Percentiles rank a stretch among this genome's conserved stretches.
These are phyloP conservation scores for Garrulus glandarius DNA, from an alignment of 2,797 vertebrate genomes.

Conservation along the genomic window DNA sequence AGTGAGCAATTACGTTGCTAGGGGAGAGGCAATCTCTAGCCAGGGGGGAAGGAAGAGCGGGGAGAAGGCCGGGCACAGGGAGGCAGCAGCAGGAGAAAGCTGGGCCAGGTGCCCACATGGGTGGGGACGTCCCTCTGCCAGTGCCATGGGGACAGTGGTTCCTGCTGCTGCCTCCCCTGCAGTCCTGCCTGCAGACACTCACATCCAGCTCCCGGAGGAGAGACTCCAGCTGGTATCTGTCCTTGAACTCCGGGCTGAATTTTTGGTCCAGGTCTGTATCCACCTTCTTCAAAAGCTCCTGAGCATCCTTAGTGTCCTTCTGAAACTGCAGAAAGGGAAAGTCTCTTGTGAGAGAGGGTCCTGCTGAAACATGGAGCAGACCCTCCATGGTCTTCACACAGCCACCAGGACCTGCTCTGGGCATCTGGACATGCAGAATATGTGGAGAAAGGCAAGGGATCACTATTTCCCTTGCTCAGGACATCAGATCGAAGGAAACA, in stretches of 20 bases:
- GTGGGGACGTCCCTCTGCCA: not conserved
- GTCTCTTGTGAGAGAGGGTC: not conserved
- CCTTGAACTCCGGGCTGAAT: constrained; percentile 94
- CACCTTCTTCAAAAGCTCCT: constrained; percentile 88
- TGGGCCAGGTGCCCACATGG: not conserved
- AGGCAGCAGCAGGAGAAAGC: not conserved
- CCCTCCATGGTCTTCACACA: not conserved
- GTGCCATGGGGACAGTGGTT: not conserved
- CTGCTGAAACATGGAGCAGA: not conserved
- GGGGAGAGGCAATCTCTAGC: constrained; percentile 41
- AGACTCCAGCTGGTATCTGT: constrained; percentile 89
- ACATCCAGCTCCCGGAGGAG: constrained; percentile 89
- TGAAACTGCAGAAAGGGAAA: constrained; percentile 79
- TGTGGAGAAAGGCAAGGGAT: not conserved
- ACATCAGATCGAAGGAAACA: not conserved
- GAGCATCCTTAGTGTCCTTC: constrained; percentile 88
- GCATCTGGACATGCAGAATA: not conserved
- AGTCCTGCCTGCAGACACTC: constrained; percentile 55
- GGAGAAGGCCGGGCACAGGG: not conserved
- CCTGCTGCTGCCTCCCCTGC: not conserved
- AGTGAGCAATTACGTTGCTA: constrained; percentile 11
- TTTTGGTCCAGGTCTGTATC: constrained; percentile 90
- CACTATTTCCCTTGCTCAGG: rapidly evolving
- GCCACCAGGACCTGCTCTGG: not conserved
- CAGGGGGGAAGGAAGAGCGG: constrained; percentile 9